phyloP scores from a whole-genome alignment of 2,888 invertebrate species.

The Xanthia icteritia region DNA sequence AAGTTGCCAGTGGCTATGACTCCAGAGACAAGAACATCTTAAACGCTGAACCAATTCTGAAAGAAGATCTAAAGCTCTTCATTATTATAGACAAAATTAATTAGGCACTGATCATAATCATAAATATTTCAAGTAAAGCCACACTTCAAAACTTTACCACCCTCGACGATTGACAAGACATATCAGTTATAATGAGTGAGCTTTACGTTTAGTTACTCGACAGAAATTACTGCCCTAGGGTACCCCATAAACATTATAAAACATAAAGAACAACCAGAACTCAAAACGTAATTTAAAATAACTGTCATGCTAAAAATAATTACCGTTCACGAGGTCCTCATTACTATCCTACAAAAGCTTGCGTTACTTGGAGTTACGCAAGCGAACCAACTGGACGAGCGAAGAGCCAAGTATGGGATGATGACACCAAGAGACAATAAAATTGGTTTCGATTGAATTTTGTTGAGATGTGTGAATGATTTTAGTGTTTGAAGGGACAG shows the following conservation, averaged over 20 bases:
- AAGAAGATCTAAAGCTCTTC: not conserved
- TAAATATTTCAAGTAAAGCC: not conserved
- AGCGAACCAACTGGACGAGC: conserved; percentile 51
- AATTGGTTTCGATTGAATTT: conserved; percentile 64
- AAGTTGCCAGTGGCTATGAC: not conserved
- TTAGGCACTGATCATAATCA: not conserved
- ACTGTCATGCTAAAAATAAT: conserved; percentile 61
- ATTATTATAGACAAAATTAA: not conserved
- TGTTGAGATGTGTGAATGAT: conserved; percentile 56
- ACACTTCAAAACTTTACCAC: too few species aligned
- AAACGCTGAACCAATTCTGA: not conserved
- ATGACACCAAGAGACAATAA: conserved; percentile 66
- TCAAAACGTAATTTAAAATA: conserved; percentile 44
- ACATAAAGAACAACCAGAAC: conserved; percentile 28
- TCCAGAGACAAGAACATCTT: not conserved
- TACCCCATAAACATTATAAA: conserved; percentile 12
- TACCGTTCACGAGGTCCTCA: conserved; percentile 46
- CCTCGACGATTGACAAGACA: not conserved
- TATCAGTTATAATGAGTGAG: not conserved
- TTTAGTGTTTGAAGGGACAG: conserved; percentile 46
- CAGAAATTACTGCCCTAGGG: conserved; percentile 12
- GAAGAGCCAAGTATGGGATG: conserved; percentile 54
- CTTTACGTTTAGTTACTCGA: not conserved
- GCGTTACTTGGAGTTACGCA: conserved; percentile 52
- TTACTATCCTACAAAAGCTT: conserved; percentile 59